Evolutionary conservation across 53 echinoderm and acorn worm species (phyloP), one percentile per base, ranked within the genome.

Genomic region (Crossaster papposus): DNA sequence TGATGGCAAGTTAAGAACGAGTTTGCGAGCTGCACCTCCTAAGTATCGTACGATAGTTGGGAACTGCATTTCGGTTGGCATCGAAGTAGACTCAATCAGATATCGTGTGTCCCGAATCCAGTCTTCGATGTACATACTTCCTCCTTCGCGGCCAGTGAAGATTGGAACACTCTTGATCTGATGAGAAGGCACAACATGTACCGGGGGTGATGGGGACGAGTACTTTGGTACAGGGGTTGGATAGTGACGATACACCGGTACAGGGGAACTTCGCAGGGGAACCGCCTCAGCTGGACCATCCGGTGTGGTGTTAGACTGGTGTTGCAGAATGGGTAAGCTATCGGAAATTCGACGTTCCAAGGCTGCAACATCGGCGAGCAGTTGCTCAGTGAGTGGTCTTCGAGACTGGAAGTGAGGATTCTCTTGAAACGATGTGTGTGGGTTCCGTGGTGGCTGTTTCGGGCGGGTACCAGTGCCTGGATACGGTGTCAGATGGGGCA

Each of bases 91-190:
- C 28, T 77, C 51, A 30, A 79, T 34, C 2, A 79, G 24, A 22
- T 62, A 89, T 15, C 28, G 72, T 14, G 51, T 89, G 58, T 89
- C 89, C 26, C 89, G 6, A 10, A 79, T 75, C 89, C 79, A 89
- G 30, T 88, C 88, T 35, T 88, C 77, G 4, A 88, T 65, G 12
- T 26, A 23, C 0, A 77, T 18, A 2, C 37, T 64, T 2, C 36
- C 30, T 6, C 55, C 58, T 20, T 79, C 64, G 10, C 64, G 58
- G 50, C 81, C 81, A 1, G 88, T 72, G 62, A 58, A 79, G 10
- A 88, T 33, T 33, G 79, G 78, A 7, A 88, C 88, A 30, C 44
- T 80, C 81, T 89, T 89, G 2, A 89, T 35, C n/a, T 89, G 89
- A 23, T 89, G 80, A 26, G 80, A 54, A 4, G 79, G 33, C 26